A percentile compares a stretch with the other conserved stretches of the same genome.
Conservation (phyloP, 2,113 vertebrate species). For the Dermatemys mawii region DNA sequence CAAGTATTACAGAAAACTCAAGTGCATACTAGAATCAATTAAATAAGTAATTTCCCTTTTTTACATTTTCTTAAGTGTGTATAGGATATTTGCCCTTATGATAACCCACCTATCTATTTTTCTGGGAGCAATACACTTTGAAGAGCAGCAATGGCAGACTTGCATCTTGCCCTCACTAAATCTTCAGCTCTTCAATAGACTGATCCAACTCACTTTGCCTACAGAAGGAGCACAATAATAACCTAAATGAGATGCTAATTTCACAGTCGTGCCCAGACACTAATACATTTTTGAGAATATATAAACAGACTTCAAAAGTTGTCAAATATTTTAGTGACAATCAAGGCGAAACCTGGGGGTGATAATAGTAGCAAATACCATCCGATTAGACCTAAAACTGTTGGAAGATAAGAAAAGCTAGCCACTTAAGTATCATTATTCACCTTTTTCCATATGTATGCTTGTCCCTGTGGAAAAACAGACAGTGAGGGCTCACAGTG, state of each 20-base stretch:
- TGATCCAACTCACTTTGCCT: neutral
- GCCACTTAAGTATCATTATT: neutral
- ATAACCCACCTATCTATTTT: neutral
- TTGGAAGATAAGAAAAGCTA: neutral
- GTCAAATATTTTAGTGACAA: conserved; percentile 8
- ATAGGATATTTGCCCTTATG: neutral
- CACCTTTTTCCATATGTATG: neutral
- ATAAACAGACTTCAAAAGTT: neutral
- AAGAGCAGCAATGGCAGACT: neutral
- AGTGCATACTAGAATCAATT: neutral
- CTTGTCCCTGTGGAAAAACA: neutral
- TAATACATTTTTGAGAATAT: conserved; percentile 34
- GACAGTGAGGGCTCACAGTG: neutral
- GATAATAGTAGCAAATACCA: neutral
- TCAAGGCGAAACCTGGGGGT: neutral
- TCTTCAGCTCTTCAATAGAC: neutral
- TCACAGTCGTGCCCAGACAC: conserved; percentile 12
- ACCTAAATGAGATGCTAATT: neutral
- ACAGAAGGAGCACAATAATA: neutral
- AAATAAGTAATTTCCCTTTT: neutral
- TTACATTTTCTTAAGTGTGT: neutral
- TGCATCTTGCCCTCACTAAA: neutral
- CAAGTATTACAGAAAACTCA: neutral
- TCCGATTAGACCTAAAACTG: neutral
- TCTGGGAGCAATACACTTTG: neutral